Evolutionary conservation across 2,797 vertebrate species (phyloP).

Genomic region (Danio albolineatus): DNA sequence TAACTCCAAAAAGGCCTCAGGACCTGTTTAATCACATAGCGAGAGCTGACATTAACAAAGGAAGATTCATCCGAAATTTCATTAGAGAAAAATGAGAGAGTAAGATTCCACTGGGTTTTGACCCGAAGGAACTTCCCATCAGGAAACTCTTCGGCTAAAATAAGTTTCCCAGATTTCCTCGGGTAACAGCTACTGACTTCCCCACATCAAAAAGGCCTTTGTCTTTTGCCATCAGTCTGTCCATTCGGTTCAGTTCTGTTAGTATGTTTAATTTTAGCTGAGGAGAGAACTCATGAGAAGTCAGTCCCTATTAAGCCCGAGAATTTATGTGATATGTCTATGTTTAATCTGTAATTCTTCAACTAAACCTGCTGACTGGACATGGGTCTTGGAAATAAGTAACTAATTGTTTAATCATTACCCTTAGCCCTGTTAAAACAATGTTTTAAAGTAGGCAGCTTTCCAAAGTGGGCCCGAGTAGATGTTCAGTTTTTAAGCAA

Average conservation of each 20-base stretch:
- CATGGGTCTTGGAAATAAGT: conserved; percentile 13
- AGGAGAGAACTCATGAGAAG: conserved; percentile 21
- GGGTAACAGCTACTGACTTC: conserved; percentile 47
- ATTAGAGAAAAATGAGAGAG: conserved; percentile 19
- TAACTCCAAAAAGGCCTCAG: background rate
- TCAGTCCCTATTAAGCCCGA: background rate
- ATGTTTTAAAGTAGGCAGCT: background rate
- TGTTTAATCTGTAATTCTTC: conserved; percentile 23
- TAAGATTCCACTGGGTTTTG: background rate
- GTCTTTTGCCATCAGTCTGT: conserved; percentile 33
- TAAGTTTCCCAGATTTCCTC: conserved; percentile 34
- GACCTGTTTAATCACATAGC: background rate
- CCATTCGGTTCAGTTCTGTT: conserved; percentile 23
- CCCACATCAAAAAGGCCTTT: conserved; percentile 47
- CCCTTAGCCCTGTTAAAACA: background rate
- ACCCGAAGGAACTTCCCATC: conserved; percentile 50
- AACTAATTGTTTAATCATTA: conserved; percentile 17
- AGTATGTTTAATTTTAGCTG: conserved; percentile 15
- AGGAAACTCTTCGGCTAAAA: conserved; percentile 57
- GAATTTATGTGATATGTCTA: conserved; percentile 20
- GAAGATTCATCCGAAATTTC: conserved; percentile 6
- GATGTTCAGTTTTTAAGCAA: background rate
- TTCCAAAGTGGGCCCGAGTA: background rate
- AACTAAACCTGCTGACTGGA: conserved; percentile 8
- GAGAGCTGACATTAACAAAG: background rate